phyloP scores from a whole-genome alignment of 2,888 invertebrate genomes.

The Ellobium chinense region DNA sequence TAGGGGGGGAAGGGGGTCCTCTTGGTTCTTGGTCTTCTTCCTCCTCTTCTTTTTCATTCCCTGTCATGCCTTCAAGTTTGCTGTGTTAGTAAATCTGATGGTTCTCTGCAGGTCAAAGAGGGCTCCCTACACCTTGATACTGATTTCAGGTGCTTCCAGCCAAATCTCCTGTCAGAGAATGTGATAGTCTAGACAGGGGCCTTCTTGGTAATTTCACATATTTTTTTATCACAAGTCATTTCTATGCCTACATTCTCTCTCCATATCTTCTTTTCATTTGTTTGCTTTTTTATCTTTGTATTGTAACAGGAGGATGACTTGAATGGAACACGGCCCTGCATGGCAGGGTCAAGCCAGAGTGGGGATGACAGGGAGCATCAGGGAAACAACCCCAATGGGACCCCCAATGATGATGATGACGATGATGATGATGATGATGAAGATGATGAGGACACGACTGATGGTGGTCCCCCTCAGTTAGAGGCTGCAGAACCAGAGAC shows the following conservation, averaged over 20 bases:
- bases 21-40: too few species aligned
- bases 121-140: too few species aligned
- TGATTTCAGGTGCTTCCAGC: too few species aligned
- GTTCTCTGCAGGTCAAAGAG: too few species aligned
- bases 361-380: not conserved
- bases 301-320: slow-evolving; percentile 12
- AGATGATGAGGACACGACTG: slow-evolving; percentile 42
- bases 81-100: too few species aligned
- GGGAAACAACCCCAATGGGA: not conserved
- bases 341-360: not conserved
- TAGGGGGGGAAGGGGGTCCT: too few species aligned
- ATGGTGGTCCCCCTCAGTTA: slow-evolving; percentile 44
- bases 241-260: not conserved
- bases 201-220: too few species aligned
- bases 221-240: too few species aligned
- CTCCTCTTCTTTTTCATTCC: too few species aligned
- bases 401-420: slow-evolving; percentile 4
- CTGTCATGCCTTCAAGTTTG: too few species aligned
- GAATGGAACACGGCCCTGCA: not conserved
- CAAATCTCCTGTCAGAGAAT: too few species aligned
- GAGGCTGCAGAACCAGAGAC: slow-evolving; percentile 18
- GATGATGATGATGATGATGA: slow-evolving; percentile 17
- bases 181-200: too few species aligned
- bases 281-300: not conserved
- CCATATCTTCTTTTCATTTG: not conserved